Percentiles rank a stretch among this genome's conserved stretches.
phyloP scores from a whole-genome alignment of 2,797 vertebrate genomes.

The Gobionotothen gibberifrons region DNA sequence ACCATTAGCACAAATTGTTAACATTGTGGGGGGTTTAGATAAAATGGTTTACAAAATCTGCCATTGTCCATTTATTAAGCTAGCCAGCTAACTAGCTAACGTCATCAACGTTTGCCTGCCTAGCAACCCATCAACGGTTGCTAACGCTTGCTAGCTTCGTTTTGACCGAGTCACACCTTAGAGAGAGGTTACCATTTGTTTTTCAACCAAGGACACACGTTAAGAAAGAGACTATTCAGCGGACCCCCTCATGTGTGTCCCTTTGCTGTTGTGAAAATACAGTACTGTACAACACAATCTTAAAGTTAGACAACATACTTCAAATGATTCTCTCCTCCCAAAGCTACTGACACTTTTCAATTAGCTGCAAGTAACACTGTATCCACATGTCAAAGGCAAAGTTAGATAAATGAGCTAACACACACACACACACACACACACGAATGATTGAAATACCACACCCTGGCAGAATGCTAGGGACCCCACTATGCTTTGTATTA shows the following conservation, averaged over 20 bases:
- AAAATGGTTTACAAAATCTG: neutral
- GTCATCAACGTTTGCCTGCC: neutral
- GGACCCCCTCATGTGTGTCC: neutral
- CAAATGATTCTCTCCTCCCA: no score
- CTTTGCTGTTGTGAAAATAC: neutral
- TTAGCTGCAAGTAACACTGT: no score
- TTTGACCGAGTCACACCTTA: neutral
- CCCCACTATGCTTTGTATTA: no score
- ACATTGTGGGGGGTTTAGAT: neutral
- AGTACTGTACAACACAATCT: no score
- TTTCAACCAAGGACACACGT: neutral
- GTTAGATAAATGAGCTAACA: no score
- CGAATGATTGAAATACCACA: no score
- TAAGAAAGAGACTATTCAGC: neutral
- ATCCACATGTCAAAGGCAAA: no score
- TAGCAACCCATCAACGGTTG: conserved; percentile 36
- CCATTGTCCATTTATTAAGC: neutral
- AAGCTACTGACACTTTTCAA: no score
- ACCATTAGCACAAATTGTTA: neutral
- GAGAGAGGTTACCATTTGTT: neutral
- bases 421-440: no score
- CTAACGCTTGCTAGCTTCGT: conserved; percentile 1
- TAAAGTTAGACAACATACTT: no score
- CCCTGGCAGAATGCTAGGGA: no score
- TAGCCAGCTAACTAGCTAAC: conserved; percentile 1